phyloP scores from a whole-genome alignment of 2,113 vertebrate genomes.

The Macroglossus sobrinus region DNA sequence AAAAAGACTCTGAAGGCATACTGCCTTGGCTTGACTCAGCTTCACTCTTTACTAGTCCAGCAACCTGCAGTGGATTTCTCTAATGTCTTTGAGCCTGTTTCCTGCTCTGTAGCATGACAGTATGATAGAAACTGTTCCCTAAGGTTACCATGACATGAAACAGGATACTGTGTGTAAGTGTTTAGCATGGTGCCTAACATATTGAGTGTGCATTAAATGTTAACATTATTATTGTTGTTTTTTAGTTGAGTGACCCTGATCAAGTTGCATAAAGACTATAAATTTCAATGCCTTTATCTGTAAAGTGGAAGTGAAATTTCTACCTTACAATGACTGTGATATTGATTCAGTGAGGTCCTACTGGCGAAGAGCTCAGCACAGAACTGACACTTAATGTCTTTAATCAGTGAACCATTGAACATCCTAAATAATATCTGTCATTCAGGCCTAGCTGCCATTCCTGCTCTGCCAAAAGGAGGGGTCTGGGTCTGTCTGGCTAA shows the following conservation, averaged over 20 bases:
- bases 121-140: background rate
- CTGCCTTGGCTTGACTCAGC: background rate
- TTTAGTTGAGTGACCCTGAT: background rate
- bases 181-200: background rate
- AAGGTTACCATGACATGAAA: background rate
- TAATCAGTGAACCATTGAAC: background rate
- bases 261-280: background rate
- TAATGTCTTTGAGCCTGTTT: background rate
- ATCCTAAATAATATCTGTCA: background rate
- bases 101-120: background rate
- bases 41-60: background rate
- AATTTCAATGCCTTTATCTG: background rate
- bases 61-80: background rate
- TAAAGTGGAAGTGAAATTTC: background rate
- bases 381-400: background rate
- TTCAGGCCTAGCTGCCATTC: background rate
- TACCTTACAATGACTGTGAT: background rate
- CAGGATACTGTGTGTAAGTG: background rate
- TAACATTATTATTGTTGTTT: background rate
- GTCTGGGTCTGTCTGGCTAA: background rate
- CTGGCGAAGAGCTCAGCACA: background rate
- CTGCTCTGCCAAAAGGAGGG: background rate
- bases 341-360: background rate
- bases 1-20: background rate
- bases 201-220: background rate